These are phyloP conservation scores for Agrochola lychnidis DNA, from an alignment of 2,888 invertebrate genomes.

Conservation along the genomic window DNA sequence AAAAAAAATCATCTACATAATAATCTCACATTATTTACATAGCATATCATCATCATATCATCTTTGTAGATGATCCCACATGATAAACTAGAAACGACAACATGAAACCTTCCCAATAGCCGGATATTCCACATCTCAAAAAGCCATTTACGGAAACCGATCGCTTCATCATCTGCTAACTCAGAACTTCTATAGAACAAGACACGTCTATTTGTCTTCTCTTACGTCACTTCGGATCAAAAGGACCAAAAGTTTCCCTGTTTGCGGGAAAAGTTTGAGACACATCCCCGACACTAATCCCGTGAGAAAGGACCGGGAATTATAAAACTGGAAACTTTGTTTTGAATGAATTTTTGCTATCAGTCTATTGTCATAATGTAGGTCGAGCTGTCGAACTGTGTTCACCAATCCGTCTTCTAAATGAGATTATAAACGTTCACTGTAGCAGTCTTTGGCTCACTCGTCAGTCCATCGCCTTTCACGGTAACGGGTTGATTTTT, in stretches of 20 bases:
- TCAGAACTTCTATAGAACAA: constrained; percentile 47
- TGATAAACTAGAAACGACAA: neutral
- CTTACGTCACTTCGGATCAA: constrained; percentile 58
- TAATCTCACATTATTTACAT: neutral
- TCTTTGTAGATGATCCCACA: neutral
- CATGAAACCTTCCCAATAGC: neutral
- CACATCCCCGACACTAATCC: constrained; percentile 65
- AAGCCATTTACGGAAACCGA: constrained; percentile 48
- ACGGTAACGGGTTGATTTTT: neutral
- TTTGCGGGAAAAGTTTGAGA: constrained; percentile 59
- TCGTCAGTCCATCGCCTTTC: neutral
- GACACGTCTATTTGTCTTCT: constrained; percentile 64
- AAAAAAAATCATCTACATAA: too few species aligned
- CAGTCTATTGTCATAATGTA: constrained; percentile 37
- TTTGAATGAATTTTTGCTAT: constrained; percentile 34
- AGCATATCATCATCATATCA: too few species aligned
- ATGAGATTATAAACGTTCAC: constrained; percentile 20
- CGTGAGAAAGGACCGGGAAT: constrained; percentile 55
- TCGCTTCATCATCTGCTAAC: constrained; percentile 53
- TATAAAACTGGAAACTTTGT: constrained; percentile 58
- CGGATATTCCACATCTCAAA: constrained; percentile 14
- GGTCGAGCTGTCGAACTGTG: constrained; percentile 30
- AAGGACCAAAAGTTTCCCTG: constrained; percentile 56
- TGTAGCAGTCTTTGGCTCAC: neutral
- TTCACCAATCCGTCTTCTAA: constrained; percentile 23